Conservation (phyloP, 2,888 invertebrate species). For the Campaea margaritaria region DNA sequence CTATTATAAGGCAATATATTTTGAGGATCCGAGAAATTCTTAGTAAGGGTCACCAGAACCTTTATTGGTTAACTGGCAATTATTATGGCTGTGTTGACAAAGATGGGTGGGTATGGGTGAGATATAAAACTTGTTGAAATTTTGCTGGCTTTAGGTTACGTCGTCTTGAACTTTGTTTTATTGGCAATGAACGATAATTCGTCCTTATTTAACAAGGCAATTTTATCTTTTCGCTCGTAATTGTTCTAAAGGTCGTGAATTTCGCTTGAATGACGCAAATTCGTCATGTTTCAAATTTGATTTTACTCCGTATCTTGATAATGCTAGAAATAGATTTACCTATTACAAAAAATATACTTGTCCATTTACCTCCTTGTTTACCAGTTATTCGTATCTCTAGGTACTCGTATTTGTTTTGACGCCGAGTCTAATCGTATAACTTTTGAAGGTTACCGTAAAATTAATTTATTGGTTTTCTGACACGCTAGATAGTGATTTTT, state of each 20-base stretch:
- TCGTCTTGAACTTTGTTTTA: too few species aligned
- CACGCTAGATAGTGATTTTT: constrained; percentile 37
- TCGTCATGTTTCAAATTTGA: constrained; percentile 17
- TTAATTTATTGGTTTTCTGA: constrained; percentile 12
- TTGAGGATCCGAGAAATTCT: too few species aligned
- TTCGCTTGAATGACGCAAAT: constrained; percentile 22
- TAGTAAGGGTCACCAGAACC: too few species aligned
- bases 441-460: constrained; percentile 57
- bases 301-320: constrained; percentile 9
- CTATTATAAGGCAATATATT: too few species aligned
- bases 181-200: too few species aligned
- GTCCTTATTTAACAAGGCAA: too few species aligned
- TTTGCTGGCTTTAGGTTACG: too few species aligned
- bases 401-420: constrained; percentile 50
- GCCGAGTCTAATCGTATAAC: constrained; percentile 50
- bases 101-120: too few species aligned
- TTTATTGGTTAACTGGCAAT: too few species aligned
- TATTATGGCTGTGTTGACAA: too few species aligned
- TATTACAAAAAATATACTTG: constrained; percentile 19
- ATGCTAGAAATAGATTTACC: constrained; percentile 21
- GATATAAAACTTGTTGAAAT: too few species aligned
- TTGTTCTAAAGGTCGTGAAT: constrained; percentile 16
- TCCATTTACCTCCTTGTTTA: constrained; percentile 10
- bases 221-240: constrained; percentile 1
- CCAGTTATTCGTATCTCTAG: constrained; percentile 25